Percentiles rank a stretch among this genome's conserved stretches.
phyloP scores from a whole-genome alignment of 2,113 vertebrate genomes.

The Lycocorax pyrrhopterus region DNA sequence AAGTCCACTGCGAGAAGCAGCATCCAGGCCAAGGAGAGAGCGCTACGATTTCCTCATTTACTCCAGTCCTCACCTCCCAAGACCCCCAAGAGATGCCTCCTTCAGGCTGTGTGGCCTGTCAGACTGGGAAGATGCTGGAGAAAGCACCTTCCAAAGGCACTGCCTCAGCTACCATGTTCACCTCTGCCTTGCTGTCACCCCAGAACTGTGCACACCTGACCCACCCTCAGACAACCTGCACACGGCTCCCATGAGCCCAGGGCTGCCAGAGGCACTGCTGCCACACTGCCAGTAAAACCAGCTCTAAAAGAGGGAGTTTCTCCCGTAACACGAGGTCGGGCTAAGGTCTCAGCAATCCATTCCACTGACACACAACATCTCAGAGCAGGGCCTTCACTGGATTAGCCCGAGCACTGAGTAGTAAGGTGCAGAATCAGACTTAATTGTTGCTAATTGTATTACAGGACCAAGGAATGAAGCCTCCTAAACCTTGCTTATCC shows the following conservation, averaged over 20 bases:
- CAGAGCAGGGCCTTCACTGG: neutral
- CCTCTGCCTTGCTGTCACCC: neutral
- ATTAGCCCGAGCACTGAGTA: neutral
- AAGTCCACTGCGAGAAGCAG: neutral
- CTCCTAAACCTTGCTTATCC: neutral
- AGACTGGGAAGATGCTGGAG: neutral
- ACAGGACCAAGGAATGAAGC: neutral
- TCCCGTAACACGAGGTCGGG: neutral
- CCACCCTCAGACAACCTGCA: neutral
- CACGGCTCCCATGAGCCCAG: fast-evolving
- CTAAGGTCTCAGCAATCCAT: neutral
- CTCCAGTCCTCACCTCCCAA: neutral
- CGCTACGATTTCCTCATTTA: fast-evolving
- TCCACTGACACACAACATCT: neutral
- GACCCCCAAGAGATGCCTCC: neutral
- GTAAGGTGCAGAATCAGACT: neutral
- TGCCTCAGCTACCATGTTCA: neutral
- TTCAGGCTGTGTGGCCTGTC: neutral
- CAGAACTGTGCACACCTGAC: fast-evolving
- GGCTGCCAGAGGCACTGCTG: neutral
- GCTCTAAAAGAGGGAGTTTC: neutral
- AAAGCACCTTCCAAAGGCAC: neutral
- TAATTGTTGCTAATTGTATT: neutral
- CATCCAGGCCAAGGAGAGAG: neutral
- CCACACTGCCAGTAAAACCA: neutral